Base-by-base conservation (phyloP, 2,113 vertebrate genomes). In the Gallinago paraguaiae region DNA sequence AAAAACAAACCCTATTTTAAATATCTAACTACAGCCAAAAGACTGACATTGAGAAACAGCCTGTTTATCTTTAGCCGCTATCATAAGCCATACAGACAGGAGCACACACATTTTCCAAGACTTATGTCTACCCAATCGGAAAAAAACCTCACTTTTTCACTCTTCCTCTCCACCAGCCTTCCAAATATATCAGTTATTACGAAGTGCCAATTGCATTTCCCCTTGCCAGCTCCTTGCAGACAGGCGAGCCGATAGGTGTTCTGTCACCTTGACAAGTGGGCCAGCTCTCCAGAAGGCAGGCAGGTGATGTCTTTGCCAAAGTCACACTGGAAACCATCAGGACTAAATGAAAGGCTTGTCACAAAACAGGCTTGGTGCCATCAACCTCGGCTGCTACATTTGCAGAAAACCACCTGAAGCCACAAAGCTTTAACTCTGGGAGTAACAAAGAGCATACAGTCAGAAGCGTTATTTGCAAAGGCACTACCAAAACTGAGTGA, bases 311-410 rank as follows among this genome's bases (percentile, higher is more conserved):
- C 91, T 80, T 45, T 79, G 96, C 93, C 97, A 95, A 79, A 90
- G 91, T 72, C 68, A 75, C 35, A 78, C 86, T 76, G 92, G 79
- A 96, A 95, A 88, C 54, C 87, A 51, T 59, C 70, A 64, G 37
- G 82, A 54, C 92, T 95, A 82, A 90, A 82, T 70, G 72, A 92
- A 96, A 92, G 69, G 69, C 87, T 77, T 92, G 75, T 88, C 92
- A 94, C 80, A 80, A 81, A 95, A 82, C 0, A 64, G 95, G 91
- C 87, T 67, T 25, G 59, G 46, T 74, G 84, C 76, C 94, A 95
- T 20, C 54, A 68, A 39, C 31, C 59, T 63, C 35, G 82, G 65
- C 48, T 82, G 91, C 91, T 95, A 13, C 70, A 88, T 27, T 83
- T 93, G 61, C 41, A 72, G 90, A 88, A 88, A 95, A 70, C 22